These are phyloP conservation scores for Drosophila borealis DNA, from an alignment of 2,888 invertebrate genomes.

Conservation along the genomic window DNA sequence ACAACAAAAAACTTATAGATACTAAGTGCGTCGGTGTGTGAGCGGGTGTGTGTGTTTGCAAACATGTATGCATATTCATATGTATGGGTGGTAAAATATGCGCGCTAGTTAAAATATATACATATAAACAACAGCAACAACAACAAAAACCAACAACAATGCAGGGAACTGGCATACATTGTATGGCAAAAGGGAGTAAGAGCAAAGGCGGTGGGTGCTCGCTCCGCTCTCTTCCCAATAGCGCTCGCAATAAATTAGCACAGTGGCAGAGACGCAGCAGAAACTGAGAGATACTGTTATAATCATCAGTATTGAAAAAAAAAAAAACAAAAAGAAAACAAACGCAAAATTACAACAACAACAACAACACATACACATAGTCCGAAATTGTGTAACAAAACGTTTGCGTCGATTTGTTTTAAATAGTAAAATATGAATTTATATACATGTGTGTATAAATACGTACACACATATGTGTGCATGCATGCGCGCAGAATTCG, in stretches of 20 bases:
- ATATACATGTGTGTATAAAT: neutral
- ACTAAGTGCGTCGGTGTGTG: constrained; percentile 55
- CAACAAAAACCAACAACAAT: constrained; percentile 40
- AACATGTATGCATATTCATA: constrained; percentile 30
- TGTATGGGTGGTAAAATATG: constrained; percentile 54
- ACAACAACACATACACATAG: constrained; percentile 21
- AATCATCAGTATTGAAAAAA: constrained; percentile 50
- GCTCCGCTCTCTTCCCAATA: constrained; percentile 36
- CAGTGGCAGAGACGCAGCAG: constrained; percentile 57
- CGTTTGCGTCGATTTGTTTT: constrained; percentile 10
- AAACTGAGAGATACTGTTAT: constrained; percentile 64
- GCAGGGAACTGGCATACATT: constrained; percentile 38
- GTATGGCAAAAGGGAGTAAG: constrained; percentile 31
- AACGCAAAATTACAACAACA: constrained; percentile 43
- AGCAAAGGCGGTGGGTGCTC: constrained; percentile 38
- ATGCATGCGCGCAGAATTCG: constrained; percentile 18
- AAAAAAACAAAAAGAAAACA: constrained; percentile 23
- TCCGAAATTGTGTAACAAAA: constrained; percentile 59
- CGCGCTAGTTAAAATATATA: constrained; percentile 51
- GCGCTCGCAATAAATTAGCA: constrained; percentile 59
- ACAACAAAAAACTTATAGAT: constrained; percentile 70
- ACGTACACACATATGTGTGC: neutral
- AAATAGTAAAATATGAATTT: constrained; percentile 11
- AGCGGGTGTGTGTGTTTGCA: constrained; percentile 26
- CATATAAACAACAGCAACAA: constrained; percentile 13